A percentile compares a stretch with the other conserved stretches of the same genome.
Evolutionary conservation across 2,797 vertebrate species (phyloP).

Genomic region (Pangasius djambal): DNA sequence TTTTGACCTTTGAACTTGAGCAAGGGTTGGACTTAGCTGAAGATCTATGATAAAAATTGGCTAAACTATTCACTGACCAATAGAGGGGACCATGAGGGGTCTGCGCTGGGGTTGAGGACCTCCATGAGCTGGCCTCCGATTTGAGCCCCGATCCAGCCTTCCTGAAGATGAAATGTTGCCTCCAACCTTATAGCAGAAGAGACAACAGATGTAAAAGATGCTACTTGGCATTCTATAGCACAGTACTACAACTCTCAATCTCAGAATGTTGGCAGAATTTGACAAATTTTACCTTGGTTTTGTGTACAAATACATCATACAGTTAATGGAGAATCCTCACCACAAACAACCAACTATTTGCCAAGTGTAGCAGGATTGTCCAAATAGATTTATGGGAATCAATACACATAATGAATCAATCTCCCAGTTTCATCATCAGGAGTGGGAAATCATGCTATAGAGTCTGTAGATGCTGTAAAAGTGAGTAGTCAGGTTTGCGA

Average conservation of each 20-base stretch:
- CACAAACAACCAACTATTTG: background rate
- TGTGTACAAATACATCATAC: constrained; percentile 1
- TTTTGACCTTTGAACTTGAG: background rate
- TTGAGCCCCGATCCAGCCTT: constrained; percentile 75
- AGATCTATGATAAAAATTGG: background rate
- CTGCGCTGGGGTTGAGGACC: constrained; percentile 79
- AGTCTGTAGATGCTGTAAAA: background rate
- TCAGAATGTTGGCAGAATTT: background rate
- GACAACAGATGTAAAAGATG: constrained; percentile 53
- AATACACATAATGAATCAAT: background rate
- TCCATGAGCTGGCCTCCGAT: constrained; percentile 76
- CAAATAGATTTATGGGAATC: background rate
- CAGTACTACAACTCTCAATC: constrained; percentile 49
- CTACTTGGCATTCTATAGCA: background rate
- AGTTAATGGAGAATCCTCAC: background rate
- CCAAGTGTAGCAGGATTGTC: background rate
- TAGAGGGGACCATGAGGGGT: constrained; percentile 84
- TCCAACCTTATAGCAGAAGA: constrained; percentile 47
- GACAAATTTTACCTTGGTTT: background rate
- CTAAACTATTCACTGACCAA: constrained; percentile 83
- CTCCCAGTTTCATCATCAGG: background rate
- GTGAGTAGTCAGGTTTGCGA: background rate
- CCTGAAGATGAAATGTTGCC: constrained; percentile 71
- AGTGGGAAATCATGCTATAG: background rate
- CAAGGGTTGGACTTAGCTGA: background rate